Percentiles rank a stretch among this genome's conserved stretches.
These are phyloP conservation scores for Saccopteryx leptura DNA, from an alignment of 2,113 vertebrate species.

Conservation along the genomic window DNA sequence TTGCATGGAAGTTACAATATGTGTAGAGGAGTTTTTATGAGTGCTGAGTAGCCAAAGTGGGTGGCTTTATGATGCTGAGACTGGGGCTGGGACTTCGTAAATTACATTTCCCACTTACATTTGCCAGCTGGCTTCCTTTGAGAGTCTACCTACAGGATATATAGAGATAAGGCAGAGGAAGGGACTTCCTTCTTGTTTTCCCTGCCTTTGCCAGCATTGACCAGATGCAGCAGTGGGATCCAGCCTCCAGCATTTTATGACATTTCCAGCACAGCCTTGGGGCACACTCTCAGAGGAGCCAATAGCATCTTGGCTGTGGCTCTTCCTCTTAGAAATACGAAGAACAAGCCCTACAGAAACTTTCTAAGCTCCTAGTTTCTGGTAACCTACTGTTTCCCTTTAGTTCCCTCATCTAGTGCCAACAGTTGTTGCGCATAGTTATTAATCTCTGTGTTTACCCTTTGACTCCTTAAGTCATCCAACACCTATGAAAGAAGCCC, in stretches of 20 bases:
- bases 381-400: not conserved
- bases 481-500: not conserved
- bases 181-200: slow-evolving; percentile 20
- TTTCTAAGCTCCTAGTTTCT: not conserved
- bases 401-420: not conserved
- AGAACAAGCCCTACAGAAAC: not conserved
- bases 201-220: not conserved
- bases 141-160: not conserved
- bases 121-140: slow-evolving; percentile 11
- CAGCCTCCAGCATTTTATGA: not conserved
- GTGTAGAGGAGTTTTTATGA: not conserved
- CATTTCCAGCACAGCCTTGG: not conserved
- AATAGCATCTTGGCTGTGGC: fast-evolving
- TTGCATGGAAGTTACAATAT: not conserved
- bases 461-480: not conserved
- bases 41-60: not conserved
- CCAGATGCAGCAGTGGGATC: not conserved
- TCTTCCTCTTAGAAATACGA: not conserved
- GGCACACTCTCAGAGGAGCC: not conserved
- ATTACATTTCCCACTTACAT: not conserved
- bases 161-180: slow-evolving; percentile 21
- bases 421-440: not conserved
- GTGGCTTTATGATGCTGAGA: not conserved
- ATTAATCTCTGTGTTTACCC: not conserved
- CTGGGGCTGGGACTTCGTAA: not conserved